Evolutionary conservation across 2,113 vertebrate genomes (phyloP).

Genomic region (Phaetusa simplex): DNA sequence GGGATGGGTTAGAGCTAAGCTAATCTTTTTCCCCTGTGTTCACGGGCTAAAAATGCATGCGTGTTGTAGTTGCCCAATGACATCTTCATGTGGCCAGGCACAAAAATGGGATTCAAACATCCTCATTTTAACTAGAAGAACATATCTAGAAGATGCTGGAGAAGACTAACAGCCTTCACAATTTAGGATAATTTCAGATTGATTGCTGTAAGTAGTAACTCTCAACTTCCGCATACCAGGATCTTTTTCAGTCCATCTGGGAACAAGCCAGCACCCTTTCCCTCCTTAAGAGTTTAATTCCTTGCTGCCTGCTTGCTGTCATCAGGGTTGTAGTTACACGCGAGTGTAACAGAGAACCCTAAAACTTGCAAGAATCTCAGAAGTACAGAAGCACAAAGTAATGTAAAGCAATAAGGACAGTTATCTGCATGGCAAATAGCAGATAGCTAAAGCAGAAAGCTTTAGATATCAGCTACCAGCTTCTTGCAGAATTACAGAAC

Average conservation of each 20-base stretch:
- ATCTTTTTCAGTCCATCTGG: background rate
- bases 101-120: background rate
- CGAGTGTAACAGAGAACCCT: background rate
- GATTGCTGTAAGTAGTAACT: background rate
- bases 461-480: background rate
- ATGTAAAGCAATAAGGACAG: background rate
- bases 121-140: background rate
- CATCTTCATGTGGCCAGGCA: background rate
- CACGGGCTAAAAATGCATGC: background rate
- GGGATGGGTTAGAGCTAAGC: background rate
- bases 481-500: background rate
- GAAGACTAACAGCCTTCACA: background rate
- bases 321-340: background rate
- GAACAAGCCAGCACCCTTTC: background rate
- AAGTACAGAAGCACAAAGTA: background rate
- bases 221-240: background rate
- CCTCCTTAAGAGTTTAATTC: background rate
- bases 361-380: background rate
- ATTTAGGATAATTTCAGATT: background rate
- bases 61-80: background rate
- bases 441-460: background rate
- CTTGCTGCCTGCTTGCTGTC: background rate
- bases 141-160: background rate
- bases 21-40: background rate
- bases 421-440: background rate